phyloP scores from a whole-genome alignment of 37 sponge, comb jelly and placozoan species.

The Beroe ovata region DNA sequence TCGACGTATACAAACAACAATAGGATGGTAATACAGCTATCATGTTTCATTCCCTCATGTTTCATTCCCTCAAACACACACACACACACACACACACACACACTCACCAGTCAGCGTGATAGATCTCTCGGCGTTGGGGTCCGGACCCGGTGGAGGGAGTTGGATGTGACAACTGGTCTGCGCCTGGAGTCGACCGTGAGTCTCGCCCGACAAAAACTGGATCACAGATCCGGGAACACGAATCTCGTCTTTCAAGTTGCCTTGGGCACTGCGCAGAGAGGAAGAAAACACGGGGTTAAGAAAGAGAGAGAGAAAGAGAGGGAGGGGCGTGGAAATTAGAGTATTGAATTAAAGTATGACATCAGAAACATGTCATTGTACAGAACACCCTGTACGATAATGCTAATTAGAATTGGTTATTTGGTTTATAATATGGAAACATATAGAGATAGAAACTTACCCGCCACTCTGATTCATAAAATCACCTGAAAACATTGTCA shows the following conservation, averaged over 20 bases:
- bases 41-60: no score
- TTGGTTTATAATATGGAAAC: no score
- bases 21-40: no score
- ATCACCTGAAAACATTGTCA: constrained; percentile 9
- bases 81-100: no score
- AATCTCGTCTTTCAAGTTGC: constrained; percentile 48
- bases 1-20: no score
- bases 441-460: constrained; percentile 20
- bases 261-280: not conserved
- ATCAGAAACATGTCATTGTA: not conserved
- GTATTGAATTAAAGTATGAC: not conserved
- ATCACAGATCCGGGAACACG: constrained; percentile 56
- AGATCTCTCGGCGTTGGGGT: constrained; percentile 61
- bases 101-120: constrained; percentile 45
- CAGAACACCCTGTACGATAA: not conserved
- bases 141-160: constrained; percentile 35
- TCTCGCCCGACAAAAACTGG: constrained; percentile 50
- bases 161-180: constrained; percentile 51
- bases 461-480: constrained; percentile 51
- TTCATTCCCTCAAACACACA: no score
- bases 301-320: not conserved
- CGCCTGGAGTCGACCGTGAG: constrained; percentile 22
- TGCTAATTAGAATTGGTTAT: no score
- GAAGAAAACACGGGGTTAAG: not conserved
- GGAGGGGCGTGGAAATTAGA: not conserved